Evolutionary conservation across 2,888 invertebrate species (phyloP), one percentile per base, ranked within the genome.

Genomic region (Cistogaster globosa): DNA sequence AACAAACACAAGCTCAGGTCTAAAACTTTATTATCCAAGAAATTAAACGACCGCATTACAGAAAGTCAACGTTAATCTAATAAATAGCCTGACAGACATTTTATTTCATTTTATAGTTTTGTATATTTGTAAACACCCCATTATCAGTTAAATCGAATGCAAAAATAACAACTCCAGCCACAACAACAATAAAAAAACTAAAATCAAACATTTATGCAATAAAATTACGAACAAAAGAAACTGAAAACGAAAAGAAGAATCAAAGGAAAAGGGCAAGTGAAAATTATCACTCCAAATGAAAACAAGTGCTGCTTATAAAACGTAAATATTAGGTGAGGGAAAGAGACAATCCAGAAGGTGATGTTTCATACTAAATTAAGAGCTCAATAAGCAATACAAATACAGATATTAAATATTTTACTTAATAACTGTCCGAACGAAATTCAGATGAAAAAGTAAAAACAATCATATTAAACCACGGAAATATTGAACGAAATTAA

Each of bases 231-330:
- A 42, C 78, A 78, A 74, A 74, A 45, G 55, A 71, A 71, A 76
- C 42, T 58, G 12, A 83, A 67, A 55, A 53, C 22, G 14, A 53
- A 14, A 78, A 58, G 42, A 60, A 60, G 26, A 53, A 76, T 32
- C 45, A 48, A 32, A 78, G 69, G 71, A 86, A 84, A 84, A 83
- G 83, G 86, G 86, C 86, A 84, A 86, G 83, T 83, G 83, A 82
- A 82, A 83, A 80, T 82, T 82, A 81, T 78, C 77, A 65, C 75
- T 69, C 42, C 57, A 74, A 78, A 55, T 82, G 82, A 75, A 71
- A 82, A 62, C 85, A 85, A 85, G 85, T 85, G 85, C 58, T 63
- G 80, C 20, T n/a, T 57, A 74, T 53, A 68, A n/a, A 75, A 55
- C 26, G 48, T 20, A 48, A n/a, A 42, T 36, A 45, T 83, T 83